Evolutionary conservation across 2,888 invertebrate genomes (phyloP).

Genomic region (Alitta virens): DNA sequence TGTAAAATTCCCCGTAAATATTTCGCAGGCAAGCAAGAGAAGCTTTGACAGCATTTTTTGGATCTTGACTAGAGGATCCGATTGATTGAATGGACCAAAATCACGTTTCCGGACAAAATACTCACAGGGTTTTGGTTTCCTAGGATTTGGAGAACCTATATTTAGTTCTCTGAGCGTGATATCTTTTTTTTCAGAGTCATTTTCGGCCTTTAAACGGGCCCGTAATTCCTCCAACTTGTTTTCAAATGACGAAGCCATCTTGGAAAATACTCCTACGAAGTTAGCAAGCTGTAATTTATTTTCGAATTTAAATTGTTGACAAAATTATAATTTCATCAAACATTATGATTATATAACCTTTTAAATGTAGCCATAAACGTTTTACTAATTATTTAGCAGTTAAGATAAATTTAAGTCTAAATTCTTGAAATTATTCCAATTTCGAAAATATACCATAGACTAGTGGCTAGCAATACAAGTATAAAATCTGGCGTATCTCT

Average conservation of each 20-base stretch:
- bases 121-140: slow-evolving; percentile 70
- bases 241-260: slow-evolving; percentile 61
- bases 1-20: no score
- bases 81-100: no score
- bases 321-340: no score
- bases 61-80: no score
- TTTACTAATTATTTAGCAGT: no score
- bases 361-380: no score
- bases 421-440: no score
- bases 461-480: background rate
- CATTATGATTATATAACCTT: no score
- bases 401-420: no score
- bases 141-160: slow-evolving; percentile 55
- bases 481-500: no score
- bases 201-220: slow-evolving; percentile 73
- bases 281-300: background rate
- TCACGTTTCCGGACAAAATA: slow-evolving; percentile 25
- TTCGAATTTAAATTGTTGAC: slow-evolving; percentile 1
- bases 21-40: no score
- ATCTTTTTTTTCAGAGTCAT: slow-evolving; percentile 66
- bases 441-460: background rate
- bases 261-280: slow-evolving; percentile 17
- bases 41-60: no score
- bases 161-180: slow-evolving; percentile 44
- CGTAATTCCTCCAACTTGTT: slow-evolving; percentile 81